Percentiles rank a stretch among this genome's conserved stretches.
Conservation (phyloP, 2,888 invertebrate species). For the Teleiodes luculella region DNA sequence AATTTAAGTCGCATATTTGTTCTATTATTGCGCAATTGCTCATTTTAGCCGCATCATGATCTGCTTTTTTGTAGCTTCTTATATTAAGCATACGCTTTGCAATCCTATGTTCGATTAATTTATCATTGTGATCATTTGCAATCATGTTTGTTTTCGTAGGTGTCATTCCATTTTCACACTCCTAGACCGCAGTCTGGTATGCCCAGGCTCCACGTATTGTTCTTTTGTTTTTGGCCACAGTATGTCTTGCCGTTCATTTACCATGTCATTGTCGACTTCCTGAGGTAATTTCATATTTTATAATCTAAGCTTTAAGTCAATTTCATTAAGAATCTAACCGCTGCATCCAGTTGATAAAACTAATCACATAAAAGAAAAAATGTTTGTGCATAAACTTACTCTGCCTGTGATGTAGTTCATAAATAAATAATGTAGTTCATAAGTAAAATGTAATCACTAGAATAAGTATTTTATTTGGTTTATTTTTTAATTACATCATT, state of each 20-base stretch:
- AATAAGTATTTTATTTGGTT: too few species aligned
- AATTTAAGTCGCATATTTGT: neutral
- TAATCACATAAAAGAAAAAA: too few species aligned
- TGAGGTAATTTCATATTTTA: conserved; percentile 46
- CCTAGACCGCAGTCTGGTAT: conserved; percentile 34
- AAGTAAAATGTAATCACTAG: too few species aligned
- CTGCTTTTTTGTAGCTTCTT: conserved; percentile 14
- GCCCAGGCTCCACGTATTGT: conserved; percentile 45
- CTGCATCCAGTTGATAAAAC: too few species aligned
- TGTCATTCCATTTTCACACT: conserved; percentile 29
- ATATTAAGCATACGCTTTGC: too few species aligned
- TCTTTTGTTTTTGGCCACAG: conserved; percentile 44
- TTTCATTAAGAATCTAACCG: too few species aligned
- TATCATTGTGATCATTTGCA: too few species aligned
- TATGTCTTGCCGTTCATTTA: conserved; percentile 51
- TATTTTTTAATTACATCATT: too few species aligned
- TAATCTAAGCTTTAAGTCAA: neutral
- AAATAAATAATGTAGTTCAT: too few species aligned
- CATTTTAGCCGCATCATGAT: conserved; percentile 18
- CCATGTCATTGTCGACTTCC: conserved; percentile 49
- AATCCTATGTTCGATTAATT: too few species aligned
- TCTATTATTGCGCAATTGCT: conserved; percentile 52
- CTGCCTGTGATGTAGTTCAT: too few species aligned
- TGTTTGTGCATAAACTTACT: too few species aligned
- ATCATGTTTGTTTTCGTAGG: conserved; percentile 39